Evolutionary conservation across 2,113 vertebrate genomes (phyloP).

Genomic region (Eira barbara): DNA sequence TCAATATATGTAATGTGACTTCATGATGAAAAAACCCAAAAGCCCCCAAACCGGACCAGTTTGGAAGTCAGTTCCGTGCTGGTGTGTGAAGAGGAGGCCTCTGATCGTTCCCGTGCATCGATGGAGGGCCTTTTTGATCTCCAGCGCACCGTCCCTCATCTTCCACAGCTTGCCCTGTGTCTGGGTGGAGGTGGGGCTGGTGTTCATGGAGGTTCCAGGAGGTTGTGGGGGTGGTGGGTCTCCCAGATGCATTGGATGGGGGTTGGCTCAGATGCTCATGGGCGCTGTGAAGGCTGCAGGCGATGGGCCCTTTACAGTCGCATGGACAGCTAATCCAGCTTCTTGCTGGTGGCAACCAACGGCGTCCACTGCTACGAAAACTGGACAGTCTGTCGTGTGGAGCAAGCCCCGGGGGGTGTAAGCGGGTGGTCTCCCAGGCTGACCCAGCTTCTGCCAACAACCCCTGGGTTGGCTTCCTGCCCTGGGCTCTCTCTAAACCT

Average conservation of each 20-base stretch:
- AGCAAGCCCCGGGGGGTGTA: rapidly evolving
- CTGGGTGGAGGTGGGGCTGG: neutral
- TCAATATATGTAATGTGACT: neutral
- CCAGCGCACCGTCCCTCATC: neutral
- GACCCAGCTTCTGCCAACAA: neutral
- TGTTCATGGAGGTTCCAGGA: too few relatives aligned
- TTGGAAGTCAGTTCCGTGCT: too few relatives aligned
- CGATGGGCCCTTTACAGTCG: rapidly evolving
- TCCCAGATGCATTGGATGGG: neutral
- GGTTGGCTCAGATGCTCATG: rapidly evolving
- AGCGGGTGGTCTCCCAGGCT: rapidly evolving
- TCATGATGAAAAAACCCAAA: neutral
- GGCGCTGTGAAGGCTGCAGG: rapidly evolving
- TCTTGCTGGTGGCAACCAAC: rapidly evolving
- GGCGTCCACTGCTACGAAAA: neutral
- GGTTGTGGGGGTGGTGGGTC: too few relatives aligned
- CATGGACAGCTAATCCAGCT: too few relatives aligned
- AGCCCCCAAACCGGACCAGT: too few relatives aligned
- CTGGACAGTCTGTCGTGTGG: rapidly evolving
- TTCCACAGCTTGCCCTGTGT: rapidly evolving
- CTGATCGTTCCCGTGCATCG: rapidly evolving
- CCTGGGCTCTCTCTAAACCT: neutral
- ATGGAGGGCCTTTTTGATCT: neutral
- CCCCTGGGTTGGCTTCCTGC: neutral
- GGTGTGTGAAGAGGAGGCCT: rapidly evolving